Base-by-base conservation (phyloP, 2,888 invertebrate species). In the Trissoscelio sp. region DNA sequence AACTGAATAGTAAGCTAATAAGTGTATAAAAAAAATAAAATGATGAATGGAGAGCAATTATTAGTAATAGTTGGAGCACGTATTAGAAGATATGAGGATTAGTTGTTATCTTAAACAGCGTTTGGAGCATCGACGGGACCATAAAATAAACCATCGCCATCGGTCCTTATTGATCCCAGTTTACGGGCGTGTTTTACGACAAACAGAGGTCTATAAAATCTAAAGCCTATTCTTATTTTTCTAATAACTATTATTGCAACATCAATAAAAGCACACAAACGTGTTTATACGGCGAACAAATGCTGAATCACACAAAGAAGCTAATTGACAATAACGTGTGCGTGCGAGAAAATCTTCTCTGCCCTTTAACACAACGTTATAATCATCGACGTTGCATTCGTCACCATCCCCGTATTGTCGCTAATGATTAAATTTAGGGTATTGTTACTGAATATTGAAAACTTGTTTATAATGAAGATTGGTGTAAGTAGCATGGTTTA, bases 241-340 rank as follows among this genome's bases (percentile, higher is more conserved):
- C 74, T 80, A 74, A 80, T 69, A 74, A 69, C 74, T 80, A 80
- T 80, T 20, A 80, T 70, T 74, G 80, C 80, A 64, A 80, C 80
- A 80, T 58, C 80, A 74, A 69, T 74, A 69, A 79, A 79, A 79
- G 79, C 74, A 74, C 74, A 79, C 53, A 79, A 22, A 77, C 18
- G 60, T 51, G 64, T 64, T 57, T 69, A 69, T 42, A 77, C 37
- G 77, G 22, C 58, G 53, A 69, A 55, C 77, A 69, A 58, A 79
- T 79, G 58, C 79, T 79, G 48, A 72, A 60, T 66, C 57, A 66
- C 79, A 79, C 51, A 72, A 51, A 79, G 58, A 79, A 79, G 66
- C 79, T 79, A 66, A 79, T 51, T 64, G 64, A 77, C 62, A 69
- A 53, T 42, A 70, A 78, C 57, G 62, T 55, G 57, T 70, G 70